Conservation (phyloP, 35 echinoderm and acorn worm genomes). For the Eucidaris tribuloides region DNA sequence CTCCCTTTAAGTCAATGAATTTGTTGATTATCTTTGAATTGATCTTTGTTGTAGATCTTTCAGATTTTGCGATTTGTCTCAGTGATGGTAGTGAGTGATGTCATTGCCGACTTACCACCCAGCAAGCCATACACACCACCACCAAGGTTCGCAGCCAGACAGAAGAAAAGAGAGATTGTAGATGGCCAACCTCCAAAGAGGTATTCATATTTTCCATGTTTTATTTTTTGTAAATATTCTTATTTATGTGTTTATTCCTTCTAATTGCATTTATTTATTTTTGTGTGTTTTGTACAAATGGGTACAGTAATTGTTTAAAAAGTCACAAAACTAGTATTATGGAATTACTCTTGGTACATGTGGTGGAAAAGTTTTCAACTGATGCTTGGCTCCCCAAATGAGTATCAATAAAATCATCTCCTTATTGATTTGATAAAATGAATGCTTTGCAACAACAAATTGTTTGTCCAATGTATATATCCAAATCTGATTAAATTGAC, state of each 20-base stretch:
- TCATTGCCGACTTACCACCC: conserved; percentile 40
- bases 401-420: too few relatives aligned
- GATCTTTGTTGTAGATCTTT: conserved; percentile 24
- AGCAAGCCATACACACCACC: conserved; percentile 43
- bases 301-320: not conserved
- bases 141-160: conserved; percentile 27
- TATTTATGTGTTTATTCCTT: not conserved
- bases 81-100: conserved; percentile 30
- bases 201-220: not conserved
- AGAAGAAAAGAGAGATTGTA: conserved; percentile 44
- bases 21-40: too few relatives aligned
- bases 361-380: too few relatives aligned
- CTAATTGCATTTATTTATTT: not conserved
- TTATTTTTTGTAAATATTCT: not conserved
- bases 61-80: conserved; percentile 54
- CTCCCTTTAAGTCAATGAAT: too few relatives aligned
- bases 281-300: not conserved
- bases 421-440: too few relatives aligned
- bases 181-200: conserved; percentile 39
- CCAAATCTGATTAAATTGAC: too few relatives aligned
- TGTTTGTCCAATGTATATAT: too few relatives aligned
- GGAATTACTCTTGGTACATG: not conserved
- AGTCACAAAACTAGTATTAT: not conserved
- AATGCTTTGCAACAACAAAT: too few relatives aligned
- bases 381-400: too few relatives aligned